Base-by-base conservation (phyloP, 2,797 vertebrate genomes). In the Rhinoraja longicauda region DNA sequence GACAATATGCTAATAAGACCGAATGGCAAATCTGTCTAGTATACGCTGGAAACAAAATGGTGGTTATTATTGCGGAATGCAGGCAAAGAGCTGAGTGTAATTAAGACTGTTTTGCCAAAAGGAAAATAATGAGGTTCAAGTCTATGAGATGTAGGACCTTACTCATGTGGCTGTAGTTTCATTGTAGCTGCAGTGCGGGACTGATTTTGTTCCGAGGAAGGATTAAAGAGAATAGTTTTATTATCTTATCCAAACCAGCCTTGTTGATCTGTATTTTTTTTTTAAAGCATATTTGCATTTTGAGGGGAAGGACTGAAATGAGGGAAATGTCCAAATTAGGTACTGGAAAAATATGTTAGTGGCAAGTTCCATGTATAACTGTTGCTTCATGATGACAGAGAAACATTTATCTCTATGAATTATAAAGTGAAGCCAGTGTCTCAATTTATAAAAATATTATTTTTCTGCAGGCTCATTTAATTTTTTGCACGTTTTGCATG, bases 21-120 rank as follows among this genome's bases (percentile, higher is more conserved):
- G 93, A 93, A 93, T 94, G 95, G 94, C 95, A 95, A 94, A 77
- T 94, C 36, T 93, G 93, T 75, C 92, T 94, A 90, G 93, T 94
- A 94, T 29, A 88, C 73, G 91, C 94, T 92, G 93, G 92, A 95
- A 94, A 94, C 95, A 95, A 96, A 95, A 95, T 96, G 96, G 94
- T 95, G 95, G 95, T 94, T 94, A 94, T 93, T 93, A 93, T 95
- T 95, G 94, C 94, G 94, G 93, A 95, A 93, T 95, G 94, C 93
- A 93, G 76, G 32, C 93, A 94, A 94, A 94, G 94, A 94, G 93
- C 94, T 93, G 26, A 26, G 93, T 95, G 94, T 94, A 95, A 94
- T 95, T 95, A 95, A 95, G 94, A 94, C 94, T 93, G 90, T 94
- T 94, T 95, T 93, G 94, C 94, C 93, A 94, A 94, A n/a, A 93